phyloP scores from a whole-genome alignment of 2,888 invertebrate species.

The Papilio protenor region DNA sequence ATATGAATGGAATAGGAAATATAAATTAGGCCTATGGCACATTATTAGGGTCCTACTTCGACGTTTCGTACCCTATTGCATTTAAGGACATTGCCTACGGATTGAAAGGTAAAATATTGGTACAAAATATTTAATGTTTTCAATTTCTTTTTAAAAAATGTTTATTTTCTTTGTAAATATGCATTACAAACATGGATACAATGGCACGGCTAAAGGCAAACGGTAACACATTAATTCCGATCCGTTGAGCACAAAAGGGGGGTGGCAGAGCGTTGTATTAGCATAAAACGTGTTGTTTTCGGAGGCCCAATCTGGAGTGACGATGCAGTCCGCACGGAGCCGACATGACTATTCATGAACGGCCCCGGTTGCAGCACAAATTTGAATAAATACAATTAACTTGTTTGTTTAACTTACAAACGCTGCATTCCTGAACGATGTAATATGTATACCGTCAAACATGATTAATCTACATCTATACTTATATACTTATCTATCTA shows the following conservation, averaged over 20 bases:
- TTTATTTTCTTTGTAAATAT: neutral
- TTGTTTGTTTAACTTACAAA: constrained; percentile 81
- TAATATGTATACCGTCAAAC: neutral
- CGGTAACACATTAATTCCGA: constrained; percentile 28
- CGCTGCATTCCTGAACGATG: constrained; percentile 59
- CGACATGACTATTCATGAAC: constrained; percentile 80
- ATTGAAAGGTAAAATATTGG: neutral
- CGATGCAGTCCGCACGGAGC: constrained; percentile 70
- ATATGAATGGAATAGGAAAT: too few relatives aligned
- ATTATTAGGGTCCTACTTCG: too few relatives aligned
- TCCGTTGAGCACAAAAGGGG: constrained; percentile 37
- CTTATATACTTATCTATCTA: too few relatives aligned
- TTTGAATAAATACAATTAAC: constrained; percentile 85
- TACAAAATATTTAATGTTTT: neutral
- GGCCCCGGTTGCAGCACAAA: constrained; percentile 72
- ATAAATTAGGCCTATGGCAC: too few relatives aligned
- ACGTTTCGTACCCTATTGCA: too few relatives aligned
- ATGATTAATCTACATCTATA: too few relatives aligned
- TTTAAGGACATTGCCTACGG: neutral
- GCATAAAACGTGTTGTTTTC: constrained; percentile 51
- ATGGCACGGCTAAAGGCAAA: constrained; percentile 14
- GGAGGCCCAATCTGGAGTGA: constrained; percentile 58
- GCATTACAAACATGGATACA: constrained; percentile 1
- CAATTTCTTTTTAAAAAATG: neutral
- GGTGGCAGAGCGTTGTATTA: constrained; percentile 47